Conservation (phyloP, 2,113 vertebrate species). For the Phyllopteryx taeniolatus region DNA sequence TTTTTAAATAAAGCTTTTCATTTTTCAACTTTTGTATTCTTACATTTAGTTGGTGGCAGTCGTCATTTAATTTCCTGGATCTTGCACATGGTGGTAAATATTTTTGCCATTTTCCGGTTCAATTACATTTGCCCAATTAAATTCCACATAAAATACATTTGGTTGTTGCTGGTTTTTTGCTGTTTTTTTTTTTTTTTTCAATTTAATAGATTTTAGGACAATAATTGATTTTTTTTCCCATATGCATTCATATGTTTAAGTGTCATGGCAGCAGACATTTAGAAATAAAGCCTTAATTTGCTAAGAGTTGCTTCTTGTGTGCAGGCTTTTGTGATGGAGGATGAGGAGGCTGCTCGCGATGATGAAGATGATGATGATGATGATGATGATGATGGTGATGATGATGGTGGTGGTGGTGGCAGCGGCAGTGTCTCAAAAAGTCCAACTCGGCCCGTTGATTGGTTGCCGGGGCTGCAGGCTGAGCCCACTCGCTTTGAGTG, state of each 20-base stretch:
- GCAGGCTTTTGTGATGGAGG: slow-evolving; percentile 40
- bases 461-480: slow-evolving; percentile 68
- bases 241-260: not conserved
- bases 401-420: not conserved
- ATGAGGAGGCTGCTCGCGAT: not conserved
- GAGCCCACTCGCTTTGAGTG: slow-evolving; percentile 79
- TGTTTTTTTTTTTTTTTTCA: no score
- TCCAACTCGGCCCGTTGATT: slow-evolving; percentile 69
- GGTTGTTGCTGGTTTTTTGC: no score
- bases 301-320: slow-evolving; percentile 29
- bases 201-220: not conserved
- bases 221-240: not conserved
- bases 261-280: slow-evolving; percentile 14
- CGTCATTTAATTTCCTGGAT: no score
- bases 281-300: slow-evolving; percentile 12
- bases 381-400: not conserved
- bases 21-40: no score
- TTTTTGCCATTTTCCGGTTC: no score
- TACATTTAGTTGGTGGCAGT: no score
- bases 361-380: not conserved
- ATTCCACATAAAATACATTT: no score
- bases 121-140: no score
- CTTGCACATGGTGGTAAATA: no score
- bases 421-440: slow-evolving; percentile 58
- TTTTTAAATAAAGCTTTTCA: no score